Evolutionary conservation across 1,140 invertebrate species (phyloP).

Genomic region (Acromyrmex echinatior): DNA sequence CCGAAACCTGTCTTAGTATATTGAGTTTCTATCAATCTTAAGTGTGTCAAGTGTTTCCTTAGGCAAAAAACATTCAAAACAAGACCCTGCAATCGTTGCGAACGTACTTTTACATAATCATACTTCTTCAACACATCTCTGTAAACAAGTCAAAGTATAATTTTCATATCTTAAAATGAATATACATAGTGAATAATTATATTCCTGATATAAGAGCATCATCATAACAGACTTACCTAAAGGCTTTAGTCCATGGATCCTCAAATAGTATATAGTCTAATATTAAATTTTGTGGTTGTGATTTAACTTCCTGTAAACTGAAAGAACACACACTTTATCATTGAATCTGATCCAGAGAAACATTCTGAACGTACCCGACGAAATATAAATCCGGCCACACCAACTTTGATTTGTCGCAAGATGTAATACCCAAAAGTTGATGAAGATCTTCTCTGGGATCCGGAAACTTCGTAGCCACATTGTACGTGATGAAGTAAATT

Average conservation of each 20-base stretch:
- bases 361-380: conserved; percentile 88
- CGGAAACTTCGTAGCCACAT: conserved; percentile 93
- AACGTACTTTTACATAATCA: conserved; percentile 93
- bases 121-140: conserved; percentile 90
- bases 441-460: conserved; percentile 88
- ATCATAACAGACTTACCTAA: conserved; percentile 84
- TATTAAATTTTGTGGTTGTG: conserved; percentile 94
- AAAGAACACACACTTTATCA: conserved; percentile 59
- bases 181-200: conserved; percentile 23
- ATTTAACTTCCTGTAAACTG: conserved; percentile 96
- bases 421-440: conserved; percentile 89
- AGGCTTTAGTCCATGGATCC: conserved; percentile 94
- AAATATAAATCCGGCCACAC: conserved; percentile 93
- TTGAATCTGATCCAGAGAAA: not conserved
- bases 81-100: conserved; percentile 92
- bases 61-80: conserved; percentile 92
- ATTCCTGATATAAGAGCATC: not conserved
- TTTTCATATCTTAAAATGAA: not conserved
- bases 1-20: conserved; percentile 95
- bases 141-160: conserved; percentile 68
- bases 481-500: conserved; percentile 94
- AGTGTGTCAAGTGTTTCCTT: conserved; percentile 92
- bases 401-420: conserved; percentile 87
- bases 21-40: conserved; percentile 94
- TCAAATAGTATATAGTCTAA: conserved; percentile 92